Conservation (phyloP, 2,113 vertebrate genomes). For the Isichthys henryi region DNA sequence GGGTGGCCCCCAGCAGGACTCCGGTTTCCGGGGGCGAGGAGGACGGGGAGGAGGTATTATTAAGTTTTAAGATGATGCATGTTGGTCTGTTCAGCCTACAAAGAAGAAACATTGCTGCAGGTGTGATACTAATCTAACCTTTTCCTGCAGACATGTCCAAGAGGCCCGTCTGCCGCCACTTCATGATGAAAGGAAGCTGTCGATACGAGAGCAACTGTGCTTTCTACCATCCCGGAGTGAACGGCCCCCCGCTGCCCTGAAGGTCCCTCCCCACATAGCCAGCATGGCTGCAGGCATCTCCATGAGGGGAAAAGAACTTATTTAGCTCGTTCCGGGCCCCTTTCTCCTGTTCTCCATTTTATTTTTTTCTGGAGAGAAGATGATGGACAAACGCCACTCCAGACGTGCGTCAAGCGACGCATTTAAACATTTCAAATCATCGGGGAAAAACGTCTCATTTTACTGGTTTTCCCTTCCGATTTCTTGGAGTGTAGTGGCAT, state of each 20-base stretch:
- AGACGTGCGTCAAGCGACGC: neutral
- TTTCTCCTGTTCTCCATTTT: neutral
- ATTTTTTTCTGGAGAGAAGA: neutral
- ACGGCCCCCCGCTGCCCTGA: conserved; percentile 76
- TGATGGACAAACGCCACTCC: neutral
- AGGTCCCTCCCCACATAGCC: conserved; percentile 3
- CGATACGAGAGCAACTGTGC: conserved; percentile 86
- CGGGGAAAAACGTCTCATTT: neutral
- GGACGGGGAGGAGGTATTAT: conserved; percentile 60
- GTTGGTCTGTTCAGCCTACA: neutral
- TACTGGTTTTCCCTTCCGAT: neutral
- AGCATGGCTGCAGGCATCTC: neutral
- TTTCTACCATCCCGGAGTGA: conserved; percentile 85
- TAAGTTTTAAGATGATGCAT: neutral
- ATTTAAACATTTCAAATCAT: neutral
- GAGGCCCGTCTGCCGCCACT: conserved; percentile 80
- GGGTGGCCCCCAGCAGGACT: neutral
- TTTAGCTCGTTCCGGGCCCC: neutral
- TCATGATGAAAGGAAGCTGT: conserved; percentile 91
- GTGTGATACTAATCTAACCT: neutral
- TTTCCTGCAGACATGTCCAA: conserved; percentile 77
- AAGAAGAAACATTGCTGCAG: neutral
- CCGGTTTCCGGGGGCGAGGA: conserved; percentile 40
- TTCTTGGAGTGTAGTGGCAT: neutral
- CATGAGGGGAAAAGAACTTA: neutral